Conservation (phyloP, 2,888 invertebrate genomes). For the Deilephila porcellus region DNA sequence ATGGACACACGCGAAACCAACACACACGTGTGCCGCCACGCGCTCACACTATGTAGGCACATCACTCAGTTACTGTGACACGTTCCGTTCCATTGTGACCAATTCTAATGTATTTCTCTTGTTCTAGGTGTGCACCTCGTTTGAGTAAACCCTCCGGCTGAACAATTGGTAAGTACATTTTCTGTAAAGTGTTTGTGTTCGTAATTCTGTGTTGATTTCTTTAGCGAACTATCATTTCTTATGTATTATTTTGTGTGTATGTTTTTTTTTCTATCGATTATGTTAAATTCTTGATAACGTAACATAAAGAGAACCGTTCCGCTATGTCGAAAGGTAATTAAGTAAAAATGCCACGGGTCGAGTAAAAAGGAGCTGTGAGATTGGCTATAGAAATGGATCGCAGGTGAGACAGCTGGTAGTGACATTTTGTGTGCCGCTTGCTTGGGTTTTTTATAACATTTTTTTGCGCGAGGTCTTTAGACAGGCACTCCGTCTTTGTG, state of each 20-base stretch:
- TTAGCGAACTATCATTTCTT: constrained; percentile 14
- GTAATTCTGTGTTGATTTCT: constrained; percentile 29
- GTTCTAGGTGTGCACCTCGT: constrained; percentile 67
- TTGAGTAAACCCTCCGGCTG: constrained; percentile 53
- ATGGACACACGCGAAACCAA: constrained; percentile 56
- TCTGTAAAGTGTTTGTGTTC: constrained; percentile 36
- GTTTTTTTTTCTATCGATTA: not conserved
- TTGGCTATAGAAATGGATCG: constrained; percentile 53
- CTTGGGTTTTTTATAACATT: constrained; percentile 55
- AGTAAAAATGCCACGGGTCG: constrained; percentile 43
- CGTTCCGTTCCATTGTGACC: constrained; percentile 1
- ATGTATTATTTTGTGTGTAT: not conserved
- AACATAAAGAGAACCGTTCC: constrained; percentile 35
- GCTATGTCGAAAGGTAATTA: constrained; percentile 36
- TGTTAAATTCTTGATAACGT: not conserved
- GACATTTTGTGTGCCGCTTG: constrained; percentile 69
- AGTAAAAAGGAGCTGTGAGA: constrained; percentile 36
- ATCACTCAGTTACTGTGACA: constrained; percentile 29
- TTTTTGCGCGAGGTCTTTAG: constrained; percentile 63
- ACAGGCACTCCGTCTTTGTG: constrained; percentile 62
- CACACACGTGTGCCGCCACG: constrained; percentile 49
- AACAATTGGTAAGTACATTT: constrained; percentile 62
- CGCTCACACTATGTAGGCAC: constrained; percentile 60
- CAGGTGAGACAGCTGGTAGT: constrained; percentile 76
- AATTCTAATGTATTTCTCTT: constrained; percentile 48